Percentiles rank a stretch among this genome's conserved stretches.
Evolutionary conservation across 2,113 vertebrate species (phyloP).

Genomic region (Limanda limanda): DNA sequence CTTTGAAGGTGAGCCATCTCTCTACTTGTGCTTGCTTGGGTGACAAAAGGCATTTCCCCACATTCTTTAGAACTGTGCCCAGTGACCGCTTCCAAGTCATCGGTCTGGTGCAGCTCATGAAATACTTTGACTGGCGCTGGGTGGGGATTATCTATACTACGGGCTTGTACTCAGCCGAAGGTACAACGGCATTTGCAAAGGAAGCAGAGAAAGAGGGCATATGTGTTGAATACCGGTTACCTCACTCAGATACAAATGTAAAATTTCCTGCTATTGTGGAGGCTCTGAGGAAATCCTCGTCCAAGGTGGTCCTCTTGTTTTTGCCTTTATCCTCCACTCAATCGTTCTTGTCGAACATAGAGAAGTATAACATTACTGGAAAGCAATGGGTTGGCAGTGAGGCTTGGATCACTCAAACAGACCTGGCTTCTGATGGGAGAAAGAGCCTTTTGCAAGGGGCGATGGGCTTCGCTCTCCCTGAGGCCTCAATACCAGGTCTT

Average conservation of each 20-base stretch:
- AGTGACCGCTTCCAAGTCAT: conserved; percentile 68
- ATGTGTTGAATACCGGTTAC: conserved; percentile 65
- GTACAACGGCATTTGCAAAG: conserved; percentile 40
- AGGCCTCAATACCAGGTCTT: conserved; percentile 56
- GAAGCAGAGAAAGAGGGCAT: conserved; percentile 55
- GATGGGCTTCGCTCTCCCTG: conserved; percentile 72
- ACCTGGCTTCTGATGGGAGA: conserved; percentile 46
- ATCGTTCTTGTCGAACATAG: conserved; percentile 39
- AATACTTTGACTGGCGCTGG: conserved; percentile 73
- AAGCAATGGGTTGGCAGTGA: conserved; percentile 73
- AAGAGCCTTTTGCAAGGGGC: conserved; percentile 60
- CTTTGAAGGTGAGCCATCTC: conserved; percentile 71
- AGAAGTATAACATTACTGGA: conserved; percentile 59
- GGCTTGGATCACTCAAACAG: conserved; percentile 65
- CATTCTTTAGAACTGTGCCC: conserved; percentile 75
- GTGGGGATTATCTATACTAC: conserved; percentile 62
- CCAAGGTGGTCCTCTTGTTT: conserved; percentile 72
- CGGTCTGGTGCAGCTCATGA: conserved; percentile 67
- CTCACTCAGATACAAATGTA: background rate
- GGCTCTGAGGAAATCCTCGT: conserved; percentile 51
- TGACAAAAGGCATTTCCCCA: conserved; percentile 65
- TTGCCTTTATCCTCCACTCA: conserved; percentile 32
- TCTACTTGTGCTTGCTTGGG: conserved; percentile 74
- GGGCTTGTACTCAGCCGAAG: conserved; percentile 41
- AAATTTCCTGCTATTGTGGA: background rate